These are phyloP conservation scores for Sialis fuliginosa DNA, from an alignment of 2,888 invertebrate species.

Conservation along the genomic window DNA sequence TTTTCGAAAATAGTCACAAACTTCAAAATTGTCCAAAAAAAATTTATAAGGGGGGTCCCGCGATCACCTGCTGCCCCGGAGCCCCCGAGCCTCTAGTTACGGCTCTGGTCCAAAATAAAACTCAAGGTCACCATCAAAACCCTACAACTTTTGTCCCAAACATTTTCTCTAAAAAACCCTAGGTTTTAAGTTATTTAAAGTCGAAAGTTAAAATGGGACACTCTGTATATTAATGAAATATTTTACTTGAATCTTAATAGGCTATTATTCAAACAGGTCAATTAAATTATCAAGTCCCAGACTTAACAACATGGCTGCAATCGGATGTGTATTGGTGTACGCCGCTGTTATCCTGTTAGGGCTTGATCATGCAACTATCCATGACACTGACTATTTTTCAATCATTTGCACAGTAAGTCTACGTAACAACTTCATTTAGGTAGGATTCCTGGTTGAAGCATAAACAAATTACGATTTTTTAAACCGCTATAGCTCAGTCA, in stretches of 20 bases:
- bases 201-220: too few species aligned
- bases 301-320: conserved; percentile 78
- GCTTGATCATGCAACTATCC: conserved; percentile 62
- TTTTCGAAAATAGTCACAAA: too few species aligned
- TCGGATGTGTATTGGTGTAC: conserved; percentile 83
- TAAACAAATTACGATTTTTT: too few species aligned
- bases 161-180: too few species aligned
- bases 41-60: too few species aligned
- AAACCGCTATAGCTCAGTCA: too few species aligned
- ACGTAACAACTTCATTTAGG: not conserved
- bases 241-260: not conserved
- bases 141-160: not conserved
- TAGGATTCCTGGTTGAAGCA: too few species aligned
- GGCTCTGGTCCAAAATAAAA: too few species aligned
- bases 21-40: too few species aligned
- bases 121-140: not conserved
- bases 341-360: conserved; percentile 72
- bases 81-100: too few species aligned
- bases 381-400: conserved; percentile 49
- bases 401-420: conserved; percentile 70
- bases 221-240: not conserved
- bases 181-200: too few species aligned
- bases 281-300: conserved; percentile 86
- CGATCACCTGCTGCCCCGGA: too few species aligned
- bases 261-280: conserved; percentile 35